Evolutionary conservation across 2,113 vertebrate species (phyloP), one percentile per base, ranked within the genome.

Genomic region (Gymnarchus niloticus): DNA sequence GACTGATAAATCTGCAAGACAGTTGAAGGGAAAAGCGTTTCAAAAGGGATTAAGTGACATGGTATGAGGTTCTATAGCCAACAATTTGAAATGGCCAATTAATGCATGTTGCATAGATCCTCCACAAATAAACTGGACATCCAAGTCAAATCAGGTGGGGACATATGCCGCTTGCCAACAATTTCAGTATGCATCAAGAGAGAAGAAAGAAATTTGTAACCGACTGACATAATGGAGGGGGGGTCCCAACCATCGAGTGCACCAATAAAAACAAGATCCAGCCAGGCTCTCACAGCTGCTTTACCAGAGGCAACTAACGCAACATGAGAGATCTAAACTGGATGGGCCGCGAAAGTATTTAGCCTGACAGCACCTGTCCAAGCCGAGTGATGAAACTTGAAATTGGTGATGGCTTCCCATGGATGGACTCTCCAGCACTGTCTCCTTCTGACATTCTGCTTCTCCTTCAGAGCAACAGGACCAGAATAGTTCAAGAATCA

Each of bases 391-490:
- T 99, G 92, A 99, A 97, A 88, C 95, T 94, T 92, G 92, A 94
- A 86, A 98, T 92, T 93, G 96, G 92, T 0, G 97, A 99, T 86
- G 97, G 92, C 87, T 98, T 99, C 91, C 98, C 98, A 92, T 99
- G 98, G 92, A 99, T 96, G 73, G 98, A 97, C 83, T 99, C 98
- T 87, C 97, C 97, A 91, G 93, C 94, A 83, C 98, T 99, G 95
- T 99, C 98, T 89, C 98, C 98, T 97, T 99, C 98, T 93, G 98
- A 98, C 98, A 99, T 99, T 91, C 95, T 97, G 94, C 87, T 93
- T 93, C 91, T 91, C 85, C 56, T 90, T 49, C 82, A 88, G 48
- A 87, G 19, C 65, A 73, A 37, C 37, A 73, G 33, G 14, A 73
- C 33, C 10, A 73, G 19, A 73, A 73, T 41, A n/a, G n/a, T 73